Evolutionary conservation across 2,113 vertebrate genomes (phyloP), one percentile per base, ranked within the genome.

Genomic region (Pholis gunnellus): DNA sequence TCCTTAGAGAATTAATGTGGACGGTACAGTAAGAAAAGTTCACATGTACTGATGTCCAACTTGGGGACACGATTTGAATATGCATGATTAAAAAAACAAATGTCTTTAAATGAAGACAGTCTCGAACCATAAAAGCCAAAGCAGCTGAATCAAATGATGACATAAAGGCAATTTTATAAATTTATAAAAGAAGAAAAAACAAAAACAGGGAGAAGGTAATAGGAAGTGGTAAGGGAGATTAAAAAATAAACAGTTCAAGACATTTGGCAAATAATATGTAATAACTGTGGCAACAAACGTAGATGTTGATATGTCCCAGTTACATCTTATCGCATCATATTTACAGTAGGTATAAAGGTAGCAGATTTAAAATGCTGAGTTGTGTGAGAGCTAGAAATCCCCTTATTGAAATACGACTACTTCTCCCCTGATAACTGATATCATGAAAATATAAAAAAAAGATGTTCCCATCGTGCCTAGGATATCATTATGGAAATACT

Each of bases 281-380:
- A 73, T 63, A 72, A 68, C 46, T 36, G 59, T 46, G 48, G 38
- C 66, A 72, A 80, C 54, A 74, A 1, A 54, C 59, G 34, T 44
- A 22, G 25, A 42, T 52, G 54, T 60, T 73, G 63, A 73, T 8
- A 3, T 74, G 68, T 36, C 78, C 72, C 22, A 84, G 56, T 74
- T 78, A 66, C 31, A 80, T 83, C 18, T 76, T 36, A 79, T 79
- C 15, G 59, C 31, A 52, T 59, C 3, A 34, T 29, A 54, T 61
- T 59, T 72, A 56, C 18, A 79, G 42, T 46, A 20, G 34, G 63
- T 66, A 56, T 52, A 64, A 69, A 74, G 64, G 38, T 25, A 44
- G 17, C 14, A 46, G 68, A 29, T 61, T 50, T 20, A 40, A 46
- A n/a, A 2, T 9, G 2, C 40, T 59, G 40, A 54, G 63, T 27